phyloP scores from a whole-genome alignment of 2,888 invertebrate species.

The Mellilla xanthometata region DNA sequence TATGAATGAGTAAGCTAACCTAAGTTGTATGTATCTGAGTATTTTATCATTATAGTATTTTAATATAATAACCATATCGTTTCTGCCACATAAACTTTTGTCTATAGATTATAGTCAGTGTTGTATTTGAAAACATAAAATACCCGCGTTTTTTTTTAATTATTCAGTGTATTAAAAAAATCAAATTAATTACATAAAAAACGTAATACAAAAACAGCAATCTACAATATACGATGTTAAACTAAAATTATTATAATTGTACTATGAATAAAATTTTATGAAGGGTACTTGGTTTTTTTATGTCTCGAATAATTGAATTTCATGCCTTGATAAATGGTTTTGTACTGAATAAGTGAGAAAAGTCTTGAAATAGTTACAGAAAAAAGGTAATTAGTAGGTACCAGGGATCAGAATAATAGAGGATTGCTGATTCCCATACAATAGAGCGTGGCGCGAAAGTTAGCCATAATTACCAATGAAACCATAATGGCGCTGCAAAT shows the following conservation, averaged over 20 bases:
- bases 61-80: conserved; percentile 2
- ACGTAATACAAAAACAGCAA: conserved; percentile 26
- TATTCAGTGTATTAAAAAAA: conserved; percentile 23
- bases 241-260: conserved; percentile 27
- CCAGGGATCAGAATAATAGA: no score
- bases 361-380: no score
- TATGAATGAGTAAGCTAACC: background rate
- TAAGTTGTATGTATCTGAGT: background rate
- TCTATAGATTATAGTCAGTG: conserved; percentile 15
- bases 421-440: no score
- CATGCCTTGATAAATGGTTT: no score
- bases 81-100: conserved; percentile 12
- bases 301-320: no score
- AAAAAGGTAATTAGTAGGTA: no score
- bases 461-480: no score
- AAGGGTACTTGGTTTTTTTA: no score
- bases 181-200: conserved; percentile 20
- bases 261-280: conserved; percentile 30
- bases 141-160: conserved; percentile 14
- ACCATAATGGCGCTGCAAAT: no score
- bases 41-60: background rate
- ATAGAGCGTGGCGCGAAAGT: no score
- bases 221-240: conserved; percentile 27
- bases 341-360: no score
- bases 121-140: conserved; percentile 9